Base-by-base conservation (phyloP, 2,797 vertebrate genomes). In the Typhlichthys eigenmanni region DNA sequence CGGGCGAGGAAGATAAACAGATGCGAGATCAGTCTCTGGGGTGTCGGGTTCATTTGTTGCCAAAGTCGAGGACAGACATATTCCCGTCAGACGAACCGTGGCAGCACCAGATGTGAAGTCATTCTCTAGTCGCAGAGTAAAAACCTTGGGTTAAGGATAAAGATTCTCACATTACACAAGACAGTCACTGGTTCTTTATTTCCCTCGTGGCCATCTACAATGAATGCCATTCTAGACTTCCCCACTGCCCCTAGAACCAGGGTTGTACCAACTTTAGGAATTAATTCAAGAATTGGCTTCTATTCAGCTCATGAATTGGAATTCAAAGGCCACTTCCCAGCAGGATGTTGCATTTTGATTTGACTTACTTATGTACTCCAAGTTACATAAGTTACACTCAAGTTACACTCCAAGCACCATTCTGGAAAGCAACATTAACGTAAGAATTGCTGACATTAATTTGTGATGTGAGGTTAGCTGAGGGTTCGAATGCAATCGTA, bases 11-110 rank as follows among this genome's bases (percentile, higher is more conserved):
- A 80, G 85, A 86, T 90, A 92, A 92, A 91, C 89, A 91, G 90
- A 91, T 91, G 90, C 87, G 78, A 84, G 85, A 78, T 74, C 79
- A 74, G 88, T 90, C 89, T 88, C 87, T 65, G 65, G 87, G 81
- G 88, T 80, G 86, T 86, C 83, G 76, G 87, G 86, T 88, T 91
- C 90, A 91, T 93, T 92, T 92, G 90, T 91, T 91, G 90, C 87
- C 59, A 87, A 68, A 87, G 85, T 38, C 81, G 79, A 90, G 87
- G 87, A 91, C 86, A 85, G 88, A 90, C 87, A 84, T 80, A 85
- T 84, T 91, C 82, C 83, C 78, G 84, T 87, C 88, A 88, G 88
- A 91, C 84, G 79, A 78, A 82, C 72, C 75, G 48, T 58, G 75
- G 85, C 83, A 71, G 75, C 75, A 62, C 71, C 91, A 90, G 90